Percentiles rank a stretch among this genome's conserved stretches.
Conservation (phyloP, 1,140 invertebrate species). For the Zaprionus camerounensis region DNA sequence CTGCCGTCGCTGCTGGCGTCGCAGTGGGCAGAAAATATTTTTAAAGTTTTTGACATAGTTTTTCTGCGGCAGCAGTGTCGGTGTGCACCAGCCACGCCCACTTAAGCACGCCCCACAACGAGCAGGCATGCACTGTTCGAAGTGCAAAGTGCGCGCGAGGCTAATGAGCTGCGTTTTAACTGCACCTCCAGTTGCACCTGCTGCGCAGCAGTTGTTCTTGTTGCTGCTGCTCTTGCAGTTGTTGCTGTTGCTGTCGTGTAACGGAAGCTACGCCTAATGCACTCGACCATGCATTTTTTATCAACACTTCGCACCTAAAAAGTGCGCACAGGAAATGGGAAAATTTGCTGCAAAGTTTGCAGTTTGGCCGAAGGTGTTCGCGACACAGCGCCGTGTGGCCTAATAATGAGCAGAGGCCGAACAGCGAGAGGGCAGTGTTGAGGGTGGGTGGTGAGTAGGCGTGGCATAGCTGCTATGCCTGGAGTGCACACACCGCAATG, state of each 20-base stretch:
- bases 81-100: conserved; percentile 50
- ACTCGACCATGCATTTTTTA: conserved; percentile 47
- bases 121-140: conserved; percentile 45
- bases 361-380: conserved; percentile 11
- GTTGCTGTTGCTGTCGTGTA: conserved; percentile 13
- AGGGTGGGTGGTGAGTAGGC: not conserved
- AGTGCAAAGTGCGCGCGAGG: conserved; percentile 34
- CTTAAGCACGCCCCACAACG: conserved; percentile 65
- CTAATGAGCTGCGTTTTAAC: conserved; percentile 68
- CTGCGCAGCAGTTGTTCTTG: not conserved
- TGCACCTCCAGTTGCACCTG: conserved; percentile 30
- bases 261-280: conserved; percentile 34
- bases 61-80: conserved; percentile 34
- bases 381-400: not conserved
- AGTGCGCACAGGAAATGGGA: conserved; percentile 12
- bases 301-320: conserved; percentile 30
- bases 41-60: conserved; percentile 83
- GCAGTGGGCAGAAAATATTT: conserved; percentile 54
- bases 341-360: not conserved
- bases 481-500: conserved; percentile 24
- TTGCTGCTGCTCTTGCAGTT: not conserved
- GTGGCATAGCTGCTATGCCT: not conserved
- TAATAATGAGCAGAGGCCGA: not conserved
- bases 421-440: not conserved
- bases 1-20: not conserved